Evolutionary conservation across 1,140 invertebrate genomes (phyloP).

Genomic region (Pachypeltis micranthus): DNA sequence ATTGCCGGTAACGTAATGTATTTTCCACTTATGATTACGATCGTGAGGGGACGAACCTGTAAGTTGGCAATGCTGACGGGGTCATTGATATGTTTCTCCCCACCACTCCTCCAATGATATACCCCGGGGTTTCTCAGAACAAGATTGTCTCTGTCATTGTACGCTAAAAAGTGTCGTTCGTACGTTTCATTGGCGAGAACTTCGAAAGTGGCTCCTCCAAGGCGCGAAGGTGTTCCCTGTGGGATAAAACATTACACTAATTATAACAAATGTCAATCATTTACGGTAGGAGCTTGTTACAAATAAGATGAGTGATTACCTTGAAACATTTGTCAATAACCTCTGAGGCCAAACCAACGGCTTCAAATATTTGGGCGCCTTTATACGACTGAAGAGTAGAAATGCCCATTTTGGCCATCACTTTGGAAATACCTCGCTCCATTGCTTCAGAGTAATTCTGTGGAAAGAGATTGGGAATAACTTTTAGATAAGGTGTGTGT

Average conservation of each 20-base stretch:
- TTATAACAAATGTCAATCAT: too few relatives aligned
- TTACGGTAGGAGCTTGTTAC: too few relatives aligned
- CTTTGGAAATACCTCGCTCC: conserved; percentile 71
- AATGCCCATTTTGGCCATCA: conserved; percentile 99
- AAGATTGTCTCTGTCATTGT: conserved; percentile 58
- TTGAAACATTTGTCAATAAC: conserved; percentile 92
- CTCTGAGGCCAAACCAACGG: conserved; percentile 84
- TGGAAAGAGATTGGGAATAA: too few relatives aligned
- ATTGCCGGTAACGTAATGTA: too few relatives aligned
- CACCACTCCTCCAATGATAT: conserved; percentile 92
- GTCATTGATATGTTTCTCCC: conserved; percentile 97
- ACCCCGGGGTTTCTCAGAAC: conserved; percentile 87
- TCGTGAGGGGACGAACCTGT: conserved; percentile 49
- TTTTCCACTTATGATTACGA: too few relatives aligned
- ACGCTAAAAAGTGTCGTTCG: conserved; percentile 71
- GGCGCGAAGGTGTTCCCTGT: conserved; percentile 81
- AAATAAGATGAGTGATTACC: too few relatives aligned
- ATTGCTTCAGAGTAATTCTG: conserved; percentile 58
- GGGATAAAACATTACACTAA: too few relatives aligned
- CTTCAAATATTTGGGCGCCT: conserved; percentile 98
- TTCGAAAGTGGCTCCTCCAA: conserved; percentile 86
- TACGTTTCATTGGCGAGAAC: conserved; percentile 79
- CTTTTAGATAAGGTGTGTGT: not conserved
- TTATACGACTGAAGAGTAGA: conserved; percentile 99
- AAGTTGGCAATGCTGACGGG: conserved; percentile 84